Percentiles rank a stretch among this genome's conserved stretches.
phyloP scores from a whole-genome alignment of 2,113 vertebrate genomes.

The Channa maculata region DNA sequence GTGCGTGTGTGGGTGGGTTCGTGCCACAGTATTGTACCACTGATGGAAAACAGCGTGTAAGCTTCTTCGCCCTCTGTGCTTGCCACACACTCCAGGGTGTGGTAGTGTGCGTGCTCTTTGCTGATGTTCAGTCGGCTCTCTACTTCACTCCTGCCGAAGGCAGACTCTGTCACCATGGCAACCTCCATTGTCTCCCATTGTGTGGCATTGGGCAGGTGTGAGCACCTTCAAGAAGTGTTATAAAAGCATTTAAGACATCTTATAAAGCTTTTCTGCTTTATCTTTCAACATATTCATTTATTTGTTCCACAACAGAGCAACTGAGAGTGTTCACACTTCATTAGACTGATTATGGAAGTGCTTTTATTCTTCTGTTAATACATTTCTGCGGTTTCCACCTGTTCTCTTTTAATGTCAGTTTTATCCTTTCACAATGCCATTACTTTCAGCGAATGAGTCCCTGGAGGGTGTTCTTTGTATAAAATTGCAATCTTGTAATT shows the following conservation, averaged over 20 bases:
- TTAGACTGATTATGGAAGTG: too few species aligned
- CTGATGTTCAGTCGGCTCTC: slow-evolving; percentile 91
- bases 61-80: slow-evolving; percentile 86
- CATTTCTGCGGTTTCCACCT: background rate
- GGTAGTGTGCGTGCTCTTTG: slow-evolving; percentile 83
- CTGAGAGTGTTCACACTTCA: too few species aligned
- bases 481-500: background rate
- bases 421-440: background rate
- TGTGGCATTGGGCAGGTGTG: slow-evolving; percentile 83
- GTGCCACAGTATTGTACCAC: slow-evolving; percentile 66
- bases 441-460: background rate
- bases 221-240: slow-evolving; percentile 80
- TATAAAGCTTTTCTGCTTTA: too few species aligned
- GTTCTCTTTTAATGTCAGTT: too few species aligned
- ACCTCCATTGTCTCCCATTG: slow-evolving; percentile 84
- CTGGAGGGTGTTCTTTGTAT: background rate
- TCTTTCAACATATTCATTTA: background rate
- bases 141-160: slow-evolving; percentile 89
- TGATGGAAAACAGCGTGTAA: slow-evolving; percentile 92
- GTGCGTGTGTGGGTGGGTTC: slow-evolving; percentile 16
- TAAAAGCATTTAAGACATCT: background rate
- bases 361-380: background rate
- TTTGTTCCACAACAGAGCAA: background rate
- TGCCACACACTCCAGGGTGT: slow-evolving; percentile 93
- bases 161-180: slow-evolving; percentile 79